Evolutionary conservation across 92 coral and sea anemone genomes (phyloP), one percentile per base, ranked within the genome.

Genomic region (Porites lobata): DNA sequence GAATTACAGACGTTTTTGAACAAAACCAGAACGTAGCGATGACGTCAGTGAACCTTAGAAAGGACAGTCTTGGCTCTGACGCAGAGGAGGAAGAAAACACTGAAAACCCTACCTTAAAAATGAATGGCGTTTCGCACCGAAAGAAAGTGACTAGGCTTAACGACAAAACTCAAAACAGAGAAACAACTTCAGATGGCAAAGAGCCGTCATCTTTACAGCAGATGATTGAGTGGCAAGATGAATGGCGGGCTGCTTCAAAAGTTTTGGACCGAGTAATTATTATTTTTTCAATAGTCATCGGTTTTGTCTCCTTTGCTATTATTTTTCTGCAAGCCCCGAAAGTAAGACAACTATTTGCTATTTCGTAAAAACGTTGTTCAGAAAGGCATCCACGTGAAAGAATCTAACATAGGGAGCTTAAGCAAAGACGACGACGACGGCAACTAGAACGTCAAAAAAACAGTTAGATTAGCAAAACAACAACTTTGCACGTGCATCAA

Each of bases 321-420:
- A 91, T 94, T 63, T 94, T 94, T 76, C 80, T 92, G 1, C 98
- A 94, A 50, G 95, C 95, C 8, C 98, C 98, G 9, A 86, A 95
- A 22, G 94, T 94, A 6, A 81, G 89, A 20, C 56, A 92, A 14
- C 21, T 78, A 53, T 19, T 92, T 56, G 4, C 67, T 21, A 17
- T 74, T 74, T 74, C 87, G 6, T 83, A 83, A 15, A 59, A 19
- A 69, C 12, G 3, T 6, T 8, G 22, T 7, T 17, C 64, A 1
- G 13, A 7, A 7, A 54, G 10, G n/a, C 11, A 67, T 10, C 0
- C 13, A 8, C 29, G 19, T 12, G 21, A 11, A 14, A 18, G 29
- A 67, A 67, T 9, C 61, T 4, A 56, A 56, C 0, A 56, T 56
- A 56, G 15, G 4, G 61, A 9, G 61, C 13, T 56, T 56, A 8